Conservation (phyloP, 2,888 invertebrate genomes). For the Rhamphomyia laevipes region DNA sequence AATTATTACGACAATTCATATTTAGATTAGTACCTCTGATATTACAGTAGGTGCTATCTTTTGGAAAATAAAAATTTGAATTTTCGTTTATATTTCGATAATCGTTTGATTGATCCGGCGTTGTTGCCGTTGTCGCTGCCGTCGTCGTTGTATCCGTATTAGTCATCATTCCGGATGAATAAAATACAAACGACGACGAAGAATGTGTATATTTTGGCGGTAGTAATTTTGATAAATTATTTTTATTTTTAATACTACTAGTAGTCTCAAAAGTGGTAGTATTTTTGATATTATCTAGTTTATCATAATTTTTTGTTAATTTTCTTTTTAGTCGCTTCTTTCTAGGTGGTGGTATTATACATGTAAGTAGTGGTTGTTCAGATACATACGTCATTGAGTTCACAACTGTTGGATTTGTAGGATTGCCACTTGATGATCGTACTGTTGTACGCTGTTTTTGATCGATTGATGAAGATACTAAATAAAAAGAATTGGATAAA, state of each 20-base stretch:
- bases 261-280: conserved; percentile 4
- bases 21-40: too few species aligned
- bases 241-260: neutral
- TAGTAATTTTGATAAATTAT: neutral
- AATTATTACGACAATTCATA: too few species aligned
- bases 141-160: neutral
- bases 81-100: neutral
- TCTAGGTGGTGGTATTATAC: conserved; percentile 30
- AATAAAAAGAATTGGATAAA: too few species aligned
- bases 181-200: neutral
- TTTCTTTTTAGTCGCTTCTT: conserved; percentile 32
- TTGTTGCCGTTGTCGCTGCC: neutral
- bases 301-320: conserved; percentile 5
- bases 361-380: conserved; percentile 21
- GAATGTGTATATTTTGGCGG: conserved; percentile 1
- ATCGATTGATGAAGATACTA: neutral
- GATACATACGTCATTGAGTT: conserved; percentile 36
- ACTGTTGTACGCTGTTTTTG: neutral
- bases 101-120: neutral
- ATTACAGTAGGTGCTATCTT: too few species aligned
- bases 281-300: conserved; percentile 4
- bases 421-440: conserved; percentile 10
- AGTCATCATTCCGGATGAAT: neutral
- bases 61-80: neutral
- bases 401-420: conserved; percentile 13